A percentile compares a stretch with the other conserved stretches of the same genome.
These are phyloP conservation scores for Drusus annulatus DNA, from an alignment of 1,140 invertebrate genomes.

Conservation along the genomic window DNA sequence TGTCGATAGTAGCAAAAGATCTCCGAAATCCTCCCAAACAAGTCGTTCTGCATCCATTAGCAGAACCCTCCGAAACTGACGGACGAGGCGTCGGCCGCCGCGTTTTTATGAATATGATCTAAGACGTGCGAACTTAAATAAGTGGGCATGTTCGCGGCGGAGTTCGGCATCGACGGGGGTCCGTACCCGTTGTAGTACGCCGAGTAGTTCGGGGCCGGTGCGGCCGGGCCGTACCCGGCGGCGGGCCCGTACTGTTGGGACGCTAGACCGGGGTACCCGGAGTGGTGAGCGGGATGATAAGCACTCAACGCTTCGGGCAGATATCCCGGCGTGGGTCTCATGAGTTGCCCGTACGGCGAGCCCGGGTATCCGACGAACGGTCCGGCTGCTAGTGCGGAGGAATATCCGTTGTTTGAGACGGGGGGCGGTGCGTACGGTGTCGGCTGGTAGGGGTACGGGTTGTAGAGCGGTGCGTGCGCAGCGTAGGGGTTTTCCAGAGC, in stretches of 20 bases:
- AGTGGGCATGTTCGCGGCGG: conserved; percentile 54
- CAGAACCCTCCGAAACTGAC: conserved; percentile 71
- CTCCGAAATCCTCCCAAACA: not conserved
- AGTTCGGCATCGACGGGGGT: conserved; percentile 61
- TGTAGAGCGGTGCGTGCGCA: conserved; percentile 55
- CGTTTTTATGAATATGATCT: conserved; percentile 66
- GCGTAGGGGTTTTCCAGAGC: conserved; percentile 64
- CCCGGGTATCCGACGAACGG: conserved; percentile 69
- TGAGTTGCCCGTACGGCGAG: conserved; percentile 66
- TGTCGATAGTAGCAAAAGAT: no score
- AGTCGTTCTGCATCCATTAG: conserved; percentile 59
- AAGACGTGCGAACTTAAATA: conserved; percentile 59
- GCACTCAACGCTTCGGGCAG: conserved; percentile 63
- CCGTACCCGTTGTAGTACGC: conserved; percentile 68
- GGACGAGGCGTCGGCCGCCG: conserved; percentile 65
- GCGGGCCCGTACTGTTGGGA: conserved; percentile 60
- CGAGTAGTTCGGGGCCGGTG: conserved; percentile 60
- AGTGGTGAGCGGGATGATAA: conserved; percentile 61
- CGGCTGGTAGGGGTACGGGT: conserved; percentile 56
- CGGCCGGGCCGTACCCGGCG: conserved; percentile 64
- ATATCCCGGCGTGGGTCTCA: conserved; percentile 70
- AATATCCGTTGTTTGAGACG: conserved; percentile 57
- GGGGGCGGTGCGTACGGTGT: conserved; percentile 56
- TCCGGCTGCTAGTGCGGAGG: conserved; percentile 62
- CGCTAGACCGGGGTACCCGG: conserved; percentile 55